These are phyloP conservation scores for Ophthalmolycus amberensis DNA, from an alignment of 2,113 vertebrate species.

Conservation along the genomic window DNA sequence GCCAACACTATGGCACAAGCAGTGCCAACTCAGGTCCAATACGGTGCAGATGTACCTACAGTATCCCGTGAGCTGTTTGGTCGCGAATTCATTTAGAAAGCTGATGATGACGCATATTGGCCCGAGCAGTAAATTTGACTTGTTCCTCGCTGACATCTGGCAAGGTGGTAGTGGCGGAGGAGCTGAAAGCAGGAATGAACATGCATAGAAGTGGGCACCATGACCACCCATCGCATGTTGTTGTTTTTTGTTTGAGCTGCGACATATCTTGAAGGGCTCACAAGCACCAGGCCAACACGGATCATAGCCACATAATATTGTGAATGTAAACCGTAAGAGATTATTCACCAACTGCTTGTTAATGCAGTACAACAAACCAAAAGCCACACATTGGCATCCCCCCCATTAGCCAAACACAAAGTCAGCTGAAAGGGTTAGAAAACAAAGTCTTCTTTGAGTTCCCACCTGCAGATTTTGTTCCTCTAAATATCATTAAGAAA, in stretches of 20 bases:
- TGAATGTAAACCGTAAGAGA: neutral
- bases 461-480: neutral
- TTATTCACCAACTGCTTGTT: neutral
- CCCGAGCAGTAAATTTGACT: conserved; percentile 22
- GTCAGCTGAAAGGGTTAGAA: neutral
- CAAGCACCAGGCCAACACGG: neutral
- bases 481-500: neutral
- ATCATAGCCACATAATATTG: neutral
- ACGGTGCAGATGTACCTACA: neutral
- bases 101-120: conserved; percentile 52
- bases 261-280: neutral
- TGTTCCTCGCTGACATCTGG: neutral
- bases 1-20: conserved; percentile 27
- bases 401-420: neutral
- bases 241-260: neutral
- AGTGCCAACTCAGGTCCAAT: neutral
- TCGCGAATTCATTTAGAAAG: neutral
- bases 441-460: neutral
- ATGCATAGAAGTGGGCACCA: neutral
- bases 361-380: neutral
- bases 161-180: neutral
- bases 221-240: neutral
- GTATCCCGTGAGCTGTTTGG: neutral
- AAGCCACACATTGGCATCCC: too few relatives aligned
- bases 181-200: neutral